Evolutionary conservation across 30 jellyfish, hydroid and myxozoan genomes (phyloP).

Genomic region (Cassiopea xamachana): DNA sequence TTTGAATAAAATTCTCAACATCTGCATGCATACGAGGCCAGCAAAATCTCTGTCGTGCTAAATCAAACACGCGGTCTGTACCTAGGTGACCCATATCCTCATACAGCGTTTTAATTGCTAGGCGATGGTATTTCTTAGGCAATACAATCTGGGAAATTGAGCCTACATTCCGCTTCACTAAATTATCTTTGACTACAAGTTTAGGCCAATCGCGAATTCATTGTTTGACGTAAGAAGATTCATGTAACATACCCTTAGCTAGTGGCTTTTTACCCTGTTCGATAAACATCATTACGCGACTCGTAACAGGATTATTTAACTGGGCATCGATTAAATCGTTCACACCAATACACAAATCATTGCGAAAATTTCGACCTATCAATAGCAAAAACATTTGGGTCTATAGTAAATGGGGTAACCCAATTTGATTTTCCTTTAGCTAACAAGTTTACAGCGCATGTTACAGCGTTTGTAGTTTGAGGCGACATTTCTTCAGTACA

Average conservation of each 20-base stretch:
- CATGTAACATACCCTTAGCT: neutral
- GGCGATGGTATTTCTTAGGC: neutral
- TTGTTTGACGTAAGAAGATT: neutral
- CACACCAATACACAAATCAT: neutral
- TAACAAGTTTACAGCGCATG: neutral
- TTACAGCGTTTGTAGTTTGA: slow-evolving; percentile 6
- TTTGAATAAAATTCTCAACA: slow-evolving; percentile 13
- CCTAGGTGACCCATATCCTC: slow-evolving; percentile 61
- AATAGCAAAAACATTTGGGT: neutral
- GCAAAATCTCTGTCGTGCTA: neutral
- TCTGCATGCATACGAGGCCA: slow-evolving; percentile 10
- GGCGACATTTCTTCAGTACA: slow-evolving; percentile 31
- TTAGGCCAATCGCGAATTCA: neutral
- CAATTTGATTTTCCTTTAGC: neutral
- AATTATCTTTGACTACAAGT: neutral
- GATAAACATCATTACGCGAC: neutral
- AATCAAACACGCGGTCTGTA: neutral
- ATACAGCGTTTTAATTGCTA: neutral
- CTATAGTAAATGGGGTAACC: slow-evolving; percentile 5
- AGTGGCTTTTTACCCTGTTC: neutral
- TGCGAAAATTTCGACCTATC: neutral
- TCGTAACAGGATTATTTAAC: neutral
- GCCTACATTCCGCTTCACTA: neutral
- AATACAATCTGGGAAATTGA: neutral
- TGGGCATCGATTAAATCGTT: slow-evolving; percentile 12